phyloP scores from a whole-genome alignment of 2,797 vertebrate species.

The Sandelia bainsii region DNA sequence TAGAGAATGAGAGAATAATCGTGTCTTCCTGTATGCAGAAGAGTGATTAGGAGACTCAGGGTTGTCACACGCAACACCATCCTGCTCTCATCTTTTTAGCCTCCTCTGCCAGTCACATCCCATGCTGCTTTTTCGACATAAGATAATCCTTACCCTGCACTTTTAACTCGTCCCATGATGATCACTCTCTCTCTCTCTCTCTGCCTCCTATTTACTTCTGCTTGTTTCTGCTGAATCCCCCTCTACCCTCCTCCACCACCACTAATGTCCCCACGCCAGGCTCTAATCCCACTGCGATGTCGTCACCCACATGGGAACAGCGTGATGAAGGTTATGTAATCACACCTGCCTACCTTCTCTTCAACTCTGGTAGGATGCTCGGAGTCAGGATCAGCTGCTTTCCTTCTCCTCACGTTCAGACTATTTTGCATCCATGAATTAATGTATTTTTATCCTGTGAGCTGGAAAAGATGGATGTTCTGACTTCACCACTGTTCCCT shows the following conservation, averaged over 20 bases:
- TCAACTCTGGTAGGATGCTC: constrained; percentile 17
- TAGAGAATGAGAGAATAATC: constrained; percentile 15
- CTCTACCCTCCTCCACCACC: constrained; percentile 22
- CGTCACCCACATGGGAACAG: constrained; percentile 69
- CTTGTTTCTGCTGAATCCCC: constrained; percentile 23
- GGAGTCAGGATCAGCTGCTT: constrained; percentile 46
- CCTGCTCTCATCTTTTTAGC: constrained; percentile 37
- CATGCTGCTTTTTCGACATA: constrained; percentile 37
- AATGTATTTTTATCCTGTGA: constrained; percentile 27
- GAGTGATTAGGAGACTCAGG: constrained; percentile 26
- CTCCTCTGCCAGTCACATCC: constrained; percentile 13
- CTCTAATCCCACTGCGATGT: constrained; percentile 80
- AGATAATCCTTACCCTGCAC: constrained; percentile 46
- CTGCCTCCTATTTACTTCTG: constrained; percentile 25
- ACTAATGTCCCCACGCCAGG: constrained; percentile 54
- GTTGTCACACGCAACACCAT: constrained; percentile 30
- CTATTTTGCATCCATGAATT: constrained; percentile 34
- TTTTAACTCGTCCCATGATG: constrained; percentile 38
- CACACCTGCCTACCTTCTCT: constrained; percentile 70
- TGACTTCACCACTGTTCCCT: constrained; percentile 78
- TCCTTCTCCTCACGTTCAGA: constrained; percentile 33
- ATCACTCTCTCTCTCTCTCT: constrained; percentile 33
- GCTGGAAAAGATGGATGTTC: constrained; percentile 60
- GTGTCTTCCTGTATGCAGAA: constrained; percentile 42
- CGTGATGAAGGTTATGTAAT: constrained; percentile 77